Base-by-base conservation (phyloP, 2,797 vertebrate species). In the Macroramphosus scolopax region DNA sequence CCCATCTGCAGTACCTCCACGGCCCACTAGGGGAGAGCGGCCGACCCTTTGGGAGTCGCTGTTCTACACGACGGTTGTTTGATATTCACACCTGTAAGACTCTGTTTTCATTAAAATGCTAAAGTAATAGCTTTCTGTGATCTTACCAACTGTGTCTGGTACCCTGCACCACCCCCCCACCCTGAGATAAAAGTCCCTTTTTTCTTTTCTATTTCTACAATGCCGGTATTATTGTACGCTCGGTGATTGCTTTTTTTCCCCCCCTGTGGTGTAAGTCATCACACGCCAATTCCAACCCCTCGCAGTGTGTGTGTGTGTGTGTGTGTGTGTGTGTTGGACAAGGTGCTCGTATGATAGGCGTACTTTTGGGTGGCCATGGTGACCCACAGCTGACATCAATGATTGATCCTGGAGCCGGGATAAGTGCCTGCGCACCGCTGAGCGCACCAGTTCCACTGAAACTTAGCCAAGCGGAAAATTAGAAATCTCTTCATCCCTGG, bases 401-500 rank as follows among this genome's bases (percentile, higher is more conserved):
- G 88, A 88, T 88, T 88, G 87, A 88, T 88, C 88, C 82, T 47
- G 66, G 67, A 52, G 61, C 75, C 48, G 72, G 71, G 68, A 77
- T 85, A 84, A 85, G 77, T 78, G 80, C 69, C 75, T 59, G 63
- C 30, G 51, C 72, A 62, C 65, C 46, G 50, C 59, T 18, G 67
- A 72, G 78, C 47, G 30, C 75, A 51, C 67, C 17, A 29, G 51
- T 51, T n/a, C 71, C 74, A 65, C 76, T 80, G 82, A 87, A 84
- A 90, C 12, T 75, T 83, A 85, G 80, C 75, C 90, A 88, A 72
- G 80, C 72, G 51, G 85, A 89, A 90, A 91, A 91, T 91, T 86
- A 89, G 87, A 91, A 90, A 89, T 87, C 88, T 88, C 85, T 88
- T 86, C 84, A 81, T 89, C 81, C 80, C 71, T 60, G 76, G 70